Conservation (phyloP, 2,888 invertebrate genomes). For the Drosophila mettleri region DNA sequence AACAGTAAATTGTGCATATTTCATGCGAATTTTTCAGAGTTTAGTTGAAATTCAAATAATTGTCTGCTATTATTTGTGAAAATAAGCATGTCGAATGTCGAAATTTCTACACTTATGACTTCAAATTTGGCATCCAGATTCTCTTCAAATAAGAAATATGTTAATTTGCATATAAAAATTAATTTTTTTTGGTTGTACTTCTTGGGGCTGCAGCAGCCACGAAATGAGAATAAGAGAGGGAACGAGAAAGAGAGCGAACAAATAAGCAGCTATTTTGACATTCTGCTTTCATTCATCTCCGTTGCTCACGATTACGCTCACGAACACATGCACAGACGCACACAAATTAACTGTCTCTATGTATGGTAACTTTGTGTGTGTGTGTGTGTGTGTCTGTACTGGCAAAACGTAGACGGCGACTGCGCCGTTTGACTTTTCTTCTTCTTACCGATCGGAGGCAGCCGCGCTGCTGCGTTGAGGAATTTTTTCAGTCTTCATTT, state of each 20-base stretch:
- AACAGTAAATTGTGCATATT: constrained; percentile 72
- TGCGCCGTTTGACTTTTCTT: constrained; percentile 50
- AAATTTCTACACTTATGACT: constrained; percentile 12
- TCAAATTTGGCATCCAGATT: constrained; percentile 23
- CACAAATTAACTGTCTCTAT: constrained; percentile 44
- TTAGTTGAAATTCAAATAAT: constrained; percentile 13
- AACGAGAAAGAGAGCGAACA: constrained; percentile 27
- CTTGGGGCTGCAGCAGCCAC: constrained; percentile 64
- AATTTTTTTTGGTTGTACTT: constrained; percentile 65
- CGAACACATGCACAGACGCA: constrained; percentile 33
- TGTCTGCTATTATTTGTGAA: constrained; percentile 11
- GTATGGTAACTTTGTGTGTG: constrained; percentile 19
- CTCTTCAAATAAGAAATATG: constrained; percentile 41
- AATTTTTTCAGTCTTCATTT: constrained; percentile 72
- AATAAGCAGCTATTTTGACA: constrained; percentile 71
- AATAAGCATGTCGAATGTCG: constrained; percentile 13
- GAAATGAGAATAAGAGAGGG: constrained; percentile 19
- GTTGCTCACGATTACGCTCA: constrained; percentile 64
- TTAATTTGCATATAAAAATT: constrained; percentile 63
- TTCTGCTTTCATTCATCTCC: constrained; percentile 79
- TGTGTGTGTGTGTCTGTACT: constrained; percentile 22
- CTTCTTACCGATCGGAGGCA: constrained; percentile 49
- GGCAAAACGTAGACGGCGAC: constrained; percentile 54
- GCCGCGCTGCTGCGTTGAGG: constrained; percentile 62
- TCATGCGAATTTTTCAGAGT: constrained; percentile 54